Percentiles rank a stretch among this genome's conserved stretches.
These are phyloP conservation scores for Cryptomyrus ogoouensis DNA, from an alignment of 2,113 vertebrate genomes.

Conservation along the genomic window DNA sequence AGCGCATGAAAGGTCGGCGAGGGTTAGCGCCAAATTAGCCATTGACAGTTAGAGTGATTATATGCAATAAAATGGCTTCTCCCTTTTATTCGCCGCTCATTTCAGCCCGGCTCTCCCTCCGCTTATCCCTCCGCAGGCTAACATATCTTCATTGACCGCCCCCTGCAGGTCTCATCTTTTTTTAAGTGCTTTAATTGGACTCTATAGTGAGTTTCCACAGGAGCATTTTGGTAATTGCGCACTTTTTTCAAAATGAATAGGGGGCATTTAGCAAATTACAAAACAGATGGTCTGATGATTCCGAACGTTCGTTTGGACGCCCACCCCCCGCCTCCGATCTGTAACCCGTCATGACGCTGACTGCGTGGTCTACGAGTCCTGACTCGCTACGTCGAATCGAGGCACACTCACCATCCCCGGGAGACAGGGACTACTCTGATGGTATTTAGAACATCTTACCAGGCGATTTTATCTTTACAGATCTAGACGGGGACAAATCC, in stretches of 20 bases:
- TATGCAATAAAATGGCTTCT: constrained; percentile 37
- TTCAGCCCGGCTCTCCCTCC: neutral
- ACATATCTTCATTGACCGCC: constrained; percentile 13
- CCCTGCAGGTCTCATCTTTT: constrained; percentile 20
- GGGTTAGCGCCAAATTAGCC: constrained; percentile 49
- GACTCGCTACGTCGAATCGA: neutral
- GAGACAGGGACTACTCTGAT: neutral
- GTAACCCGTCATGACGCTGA: neutral
- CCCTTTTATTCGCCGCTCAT: neutral
- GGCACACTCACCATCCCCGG: neutral
- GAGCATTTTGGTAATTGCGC: constrained; percentile 13
- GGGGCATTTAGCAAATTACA: constrained; percentile 20
- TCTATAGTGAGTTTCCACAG: constrained; percentile 27
- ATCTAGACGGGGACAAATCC: neutral
- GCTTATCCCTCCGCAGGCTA: constrained; percentile 31
- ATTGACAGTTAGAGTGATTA: constrained; percentile 52
- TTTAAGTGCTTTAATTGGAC: constrained; percentile 47
- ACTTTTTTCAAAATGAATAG: constrained; percentile 23
- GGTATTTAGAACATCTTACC: neutral
- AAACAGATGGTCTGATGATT: constrained; percentile 24
- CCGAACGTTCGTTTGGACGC: neutral
- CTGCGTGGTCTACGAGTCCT: neutral
- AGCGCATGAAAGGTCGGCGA: constrained; percentile 38
- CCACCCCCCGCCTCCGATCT: neutral
- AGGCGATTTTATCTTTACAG: neutral